Base-by-base conservation (phyloP, 2,888 invertebrate genomes). In the Oxyteleia sp. region DNA sequence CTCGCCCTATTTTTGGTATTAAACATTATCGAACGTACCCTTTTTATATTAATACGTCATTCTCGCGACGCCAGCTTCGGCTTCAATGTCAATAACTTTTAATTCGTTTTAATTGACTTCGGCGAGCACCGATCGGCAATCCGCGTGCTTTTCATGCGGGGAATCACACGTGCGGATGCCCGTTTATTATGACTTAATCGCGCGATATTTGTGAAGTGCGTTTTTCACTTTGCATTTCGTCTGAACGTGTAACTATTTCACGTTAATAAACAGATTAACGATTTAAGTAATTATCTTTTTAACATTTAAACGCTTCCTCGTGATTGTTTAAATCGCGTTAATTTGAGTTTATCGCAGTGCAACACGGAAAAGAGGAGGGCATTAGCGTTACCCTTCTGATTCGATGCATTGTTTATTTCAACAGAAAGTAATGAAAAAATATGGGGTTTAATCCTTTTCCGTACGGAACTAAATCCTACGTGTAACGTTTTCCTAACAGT, bases 81-180 rank as follows among this genome's bases (percentile, higher is more conserved):
- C 16, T 26, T 32, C 45, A 63, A 47, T 47, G 63, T 47, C 63
- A 63, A 47, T 63, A 63, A 47, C n/a, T 32, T 63, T 32, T 63
- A 63, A 63, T 63, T 63, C 47, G 47, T 63, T 47, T 47, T 18
- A 63, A 63, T 20, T 63, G 47, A 47, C 29, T 63, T 47, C 20
- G n/a, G 47, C 5, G 13, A 15, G 10, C 11, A 8, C 32, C 20
- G 47, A 49, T 49, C 20, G 1, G 23, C 18, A 49, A 20, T 2
- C 10, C 18, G 10, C 8, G 15, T 8, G 4, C 8, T 18, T 45
- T 18, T 45, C n/a, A 16, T 32, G 10, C 10, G 10, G 18, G 10
- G 8, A 45, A 45, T 45, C 45, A 18, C 18, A 45, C 45, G 18
- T 18, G 18, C 18, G 18, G 5, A 8, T 18, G 18, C 13, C 2